Conservation (phyloP, 1,140 invertebrate species). For the Panonychus citri region DNA sequence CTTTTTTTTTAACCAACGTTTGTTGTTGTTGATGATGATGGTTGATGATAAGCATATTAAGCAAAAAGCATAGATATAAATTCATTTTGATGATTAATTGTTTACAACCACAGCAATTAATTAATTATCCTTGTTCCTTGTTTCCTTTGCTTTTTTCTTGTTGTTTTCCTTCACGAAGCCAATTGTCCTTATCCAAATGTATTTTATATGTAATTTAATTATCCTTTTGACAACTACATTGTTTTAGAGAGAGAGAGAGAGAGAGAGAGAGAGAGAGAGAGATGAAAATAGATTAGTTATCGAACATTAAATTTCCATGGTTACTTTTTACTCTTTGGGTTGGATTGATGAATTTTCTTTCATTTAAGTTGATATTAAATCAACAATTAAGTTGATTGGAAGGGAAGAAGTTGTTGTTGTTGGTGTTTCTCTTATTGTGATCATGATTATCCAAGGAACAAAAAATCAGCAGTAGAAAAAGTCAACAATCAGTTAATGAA, state of each 20-base stretch:
- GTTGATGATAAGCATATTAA: background rate
- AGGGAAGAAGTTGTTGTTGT: no score
- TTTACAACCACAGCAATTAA: background rate
- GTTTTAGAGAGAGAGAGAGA: background rate
- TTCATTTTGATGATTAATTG: background rate
- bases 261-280: background rate
- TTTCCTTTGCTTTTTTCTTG: background rate
- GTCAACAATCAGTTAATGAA: no score
- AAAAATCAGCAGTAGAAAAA: no score
- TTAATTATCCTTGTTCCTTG: background rate
- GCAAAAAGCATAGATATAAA: background rate
- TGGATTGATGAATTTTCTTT: background rate
- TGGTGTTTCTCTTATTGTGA: no score
- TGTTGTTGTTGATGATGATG: no score
- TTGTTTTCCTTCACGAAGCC: background rate
- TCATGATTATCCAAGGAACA: no score
- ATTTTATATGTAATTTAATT: background rate
- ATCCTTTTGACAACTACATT: background rate
- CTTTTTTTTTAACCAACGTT: no score
- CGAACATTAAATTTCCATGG: background rate
- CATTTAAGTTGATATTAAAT: background rate
- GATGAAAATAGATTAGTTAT: background rate
- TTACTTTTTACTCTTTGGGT: background rate
- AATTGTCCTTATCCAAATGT: no score
- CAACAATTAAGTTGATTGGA: background rate